Evolutionary conservation across 2,888 invertebrate species (phyloP).

Genomic region (Scaptomyza caliginosa): DNA sequence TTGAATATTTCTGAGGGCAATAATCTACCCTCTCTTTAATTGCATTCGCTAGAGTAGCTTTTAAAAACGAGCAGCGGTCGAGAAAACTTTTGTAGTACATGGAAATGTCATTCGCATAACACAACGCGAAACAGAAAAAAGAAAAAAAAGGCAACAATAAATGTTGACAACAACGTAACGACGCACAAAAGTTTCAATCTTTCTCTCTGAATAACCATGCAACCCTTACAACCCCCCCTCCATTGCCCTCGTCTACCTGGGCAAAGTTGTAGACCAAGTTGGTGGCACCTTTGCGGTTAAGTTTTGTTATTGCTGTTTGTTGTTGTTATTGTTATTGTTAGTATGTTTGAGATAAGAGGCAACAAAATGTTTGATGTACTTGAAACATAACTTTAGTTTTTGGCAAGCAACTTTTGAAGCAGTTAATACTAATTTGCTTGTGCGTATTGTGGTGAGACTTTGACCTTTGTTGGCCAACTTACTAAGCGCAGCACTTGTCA

Average conservation of each 20-base stretch:
- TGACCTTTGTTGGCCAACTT: conserved; percentile 53
- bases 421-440: conserved; percentile 57
- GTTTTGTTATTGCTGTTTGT: conserved; percentile 32
- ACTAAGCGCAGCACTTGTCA: conserved; percentile 56
- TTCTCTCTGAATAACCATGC: conserved; percentile 4
- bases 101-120: conserved; percentile 79
- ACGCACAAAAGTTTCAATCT: conserved; percentile 73
- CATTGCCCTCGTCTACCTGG: conserved; percentile 32
- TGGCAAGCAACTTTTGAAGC: conserved; percentile 39
- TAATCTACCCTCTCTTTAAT: background rate
- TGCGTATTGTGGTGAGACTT: conserved; percentile 22
- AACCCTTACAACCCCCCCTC: background rate
- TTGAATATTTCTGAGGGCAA: background rate
- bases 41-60: conserved; percentile 19
- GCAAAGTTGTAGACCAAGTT: conserved; percentile 57
- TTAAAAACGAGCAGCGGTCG: conserved; percentile 69
- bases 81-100: conserved; percentile 75
- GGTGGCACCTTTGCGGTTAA: conserved; percentile 69
- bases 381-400: conserved; percentile 42
- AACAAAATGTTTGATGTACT: conserved; percentile 80
- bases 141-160: conserved; percentile 33
- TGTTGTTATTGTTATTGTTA: conserved; percentile 25
- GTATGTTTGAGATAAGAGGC: conserved; percentile 57
- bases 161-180: conserved; percentile 61
- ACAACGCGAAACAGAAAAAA: conserved; percentile 36